These are phyloP conservation scores for Crenichthys baileyi DNA, from an alignment of 2,797 vertebrate genomes.

Conservation along the genomic window DNA sequence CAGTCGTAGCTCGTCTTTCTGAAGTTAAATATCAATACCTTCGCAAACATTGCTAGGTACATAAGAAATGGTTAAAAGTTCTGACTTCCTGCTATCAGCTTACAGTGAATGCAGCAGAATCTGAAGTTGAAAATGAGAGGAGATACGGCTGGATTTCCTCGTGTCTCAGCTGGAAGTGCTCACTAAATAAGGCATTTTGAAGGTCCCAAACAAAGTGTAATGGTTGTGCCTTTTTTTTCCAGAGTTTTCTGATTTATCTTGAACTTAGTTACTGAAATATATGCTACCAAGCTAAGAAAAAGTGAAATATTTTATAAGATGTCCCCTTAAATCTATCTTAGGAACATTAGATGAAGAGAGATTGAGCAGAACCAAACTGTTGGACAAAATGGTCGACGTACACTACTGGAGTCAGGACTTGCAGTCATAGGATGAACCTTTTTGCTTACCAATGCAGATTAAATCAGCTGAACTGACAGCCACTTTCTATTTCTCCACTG, in stretches of 20 bases:
- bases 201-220: not conserved
- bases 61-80: not conserved
- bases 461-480: slow-evolving; percentile 45
- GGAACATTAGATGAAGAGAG: not conserved
- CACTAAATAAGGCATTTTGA: not conserved
- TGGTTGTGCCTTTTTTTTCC: not conserved
- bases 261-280: not conserved
- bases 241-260: not conserved
- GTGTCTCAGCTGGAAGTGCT: not conserved
- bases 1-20: no score
- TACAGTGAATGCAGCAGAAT: not conserved
- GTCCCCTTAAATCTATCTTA: not conserved
- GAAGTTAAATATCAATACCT: not conserved
- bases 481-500: slow-evolving; percentile 28
- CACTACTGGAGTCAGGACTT: slow-evolving; percentile 4
- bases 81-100: not conserved
- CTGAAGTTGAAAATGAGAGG: not conserved
- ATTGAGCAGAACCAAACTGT: not conserved
- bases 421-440: not conserved
- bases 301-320: not conserved
- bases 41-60: not conserved
- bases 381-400: not conserved
- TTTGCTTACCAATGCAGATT: slow-evolving; percentile 19
- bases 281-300: not conserved
- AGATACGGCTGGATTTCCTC: not conserved